Base-by-base conservation (phyloP, 2,113 vertebrate genomes). In the Gymnogyps californianus region DNA sequence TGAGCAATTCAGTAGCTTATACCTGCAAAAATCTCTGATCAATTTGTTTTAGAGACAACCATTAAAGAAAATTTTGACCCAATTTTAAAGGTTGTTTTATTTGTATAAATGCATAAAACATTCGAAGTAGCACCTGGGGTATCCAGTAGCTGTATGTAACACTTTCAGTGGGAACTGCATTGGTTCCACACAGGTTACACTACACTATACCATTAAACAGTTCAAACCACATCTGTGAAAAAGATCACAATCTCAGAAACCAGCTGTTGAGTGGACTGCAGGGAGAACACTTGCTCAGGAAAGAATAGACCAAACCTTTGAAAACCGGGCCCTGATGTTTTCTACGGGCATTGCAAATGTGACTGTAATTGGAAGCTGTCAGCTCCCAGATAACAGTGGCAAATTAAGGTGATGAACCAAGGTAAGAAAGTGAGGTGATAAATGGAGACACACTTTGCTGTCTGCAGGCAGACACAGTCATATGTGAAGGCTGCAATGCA, bases 341-440 rank as follows among this genome's bases (percentile, higher is more conserved):
- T 64, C 72, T 84, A 24, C 51, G 0, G 1, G 87, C 80, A 96
- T 96, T 92, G 93, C 83, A 96, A 94, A 94, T 93, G 65, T 62
- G 93, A 61, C 83, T 83, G 54, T 91, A 97, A 92, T 91, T 78
- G 89, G 89, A 79, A 96, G 65, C 91, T 96, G 91, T 94, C 93
- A 89, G 81, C 83, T 96, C 38, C 44, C 91, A 89, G 77, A 65
- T 91, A 91, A 86, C 80, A 66, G 80, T 46, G 13, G 83, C 69
- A 96, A 96, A 96, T 95, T 91, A 95, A 81, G 89, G 87, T 89
- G 93, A 91, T 20, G 42, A 96, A 78, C 32, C 87, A 89, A 84
- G 64, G 89, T 89, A 94, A 87, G 94, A 78, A 87, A 96, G 47
- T 5, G 83, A 89, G 69, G 52, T 2, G 25, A 94, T 95, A 96